phyloP scores from a whole-genome alignment of 1,140 invertebrate genomes.

The Drosophila truncata region DNA sequence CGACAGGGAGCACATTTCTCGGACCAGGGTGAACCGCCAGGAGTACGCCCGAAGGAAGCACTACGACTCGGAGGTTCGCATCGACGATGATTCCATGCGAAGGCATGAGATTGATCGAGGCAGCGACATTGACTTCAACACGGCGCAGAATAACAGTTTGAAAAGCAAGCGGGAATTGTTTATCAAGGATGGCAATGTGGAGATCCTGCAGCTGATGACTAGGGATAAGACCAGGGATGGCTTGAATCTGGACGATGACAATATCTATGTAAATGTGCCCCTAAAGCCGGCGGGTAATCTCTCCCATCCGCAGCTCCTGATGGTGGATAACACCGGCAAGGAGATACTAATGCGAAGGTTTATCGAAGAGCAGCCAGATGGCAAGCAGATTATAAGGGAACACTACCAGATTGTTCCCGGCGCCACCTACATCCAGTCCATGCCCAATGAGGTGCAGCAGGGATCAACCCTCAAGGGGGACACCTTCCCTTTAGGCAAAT shows the following conservation, averaged over 20 bases:
- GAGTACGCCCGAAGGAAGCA: conserved; percentile 86
- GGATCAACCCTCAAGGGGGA: conserved; percentile 81
- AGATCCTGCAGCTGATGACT: conserved; percentile 92
- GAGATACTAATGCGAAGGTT: conserved; percentile 92
- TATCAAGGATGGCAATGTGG: conserved; percentile 92
- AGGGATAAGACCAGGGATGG: conserved; percentile 86
- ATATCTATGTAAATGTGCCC: conserved; percentile 88
- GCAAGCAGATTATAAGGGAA: conserved; percentile 86
- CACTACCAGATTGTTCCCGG: conserved; percentile 87
- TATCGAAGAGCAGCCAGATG: conserved; percentile 91
- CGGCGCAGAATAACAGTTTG: conserved; percentile 72
- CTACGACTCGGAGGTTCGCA: conserved; percentile 88
- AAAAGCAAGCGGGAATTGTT: conserved; percentile 88
- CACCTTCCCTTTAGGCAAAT: conserved; percentile 81
- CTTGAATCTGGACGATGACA: conserved; percentile 85
- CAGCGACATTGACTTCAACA: conserved; percentile 88
- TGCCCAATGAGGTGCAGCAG: conserved; percentile 81
- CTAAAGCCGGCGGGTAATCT: conserved; percentile 86
- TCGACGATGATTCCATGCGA: conserved; percentile 89
- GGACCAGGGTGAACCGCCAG: conserved; percentile 84
- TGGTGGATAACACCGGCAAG: conserved; percentile 90
- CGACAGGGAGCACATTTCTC: conserved; percentile 81
- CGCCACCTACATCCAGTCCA: conserved; percentile 72
- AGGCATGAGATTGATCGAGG: conserved; percentile 91
- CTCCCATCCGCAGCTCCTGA: conserved; percentile 88